Evolutionary conservation across 2,888 invertebrate genomes (phyloP).

Genomic region (Celastrina argiolus): DNA sequence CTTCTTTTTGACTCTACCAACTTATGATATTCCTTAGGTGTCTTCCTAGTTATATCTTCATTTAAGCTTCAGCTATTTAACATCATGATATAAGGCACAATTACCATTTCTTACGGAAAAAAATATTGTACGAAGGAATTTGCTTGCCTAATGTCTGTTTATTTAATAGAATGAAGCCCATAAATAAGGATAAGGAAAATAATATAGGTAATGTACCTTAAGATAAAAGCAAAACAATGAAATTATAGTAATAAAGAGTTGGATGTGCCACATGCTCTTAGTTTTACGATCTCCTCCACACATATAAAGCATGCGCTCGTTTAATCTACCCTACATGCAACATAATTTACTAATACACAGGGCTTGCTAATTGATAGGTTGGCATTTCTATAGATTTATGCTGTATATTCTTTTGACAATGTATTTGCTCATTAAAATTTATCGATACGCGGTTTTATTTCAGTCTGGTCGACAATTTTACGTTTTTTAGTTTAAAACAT

Average conservation of each 20-base stretch:
- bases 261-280: constrained; percentile 25
- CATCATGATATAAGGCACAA: background rate
- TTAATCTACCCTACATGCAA: constrained; percentile 33
- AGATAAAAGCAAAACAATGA: constrained; percentile 20
- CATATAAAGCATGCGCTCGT: constrained; percentile 26
- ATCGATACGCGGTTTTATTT: constrained; percentile 1
- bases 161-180: background rate
- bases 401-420: constrained; percentile 27
- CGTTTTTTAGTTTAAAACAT: background rate
- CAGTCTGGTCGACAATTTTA: background rate
- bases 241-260: constrained; percentile 23
- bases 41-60: too few species aligned
- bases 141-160: background rate
- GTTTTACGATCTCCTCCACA: constrained; percentile 25
- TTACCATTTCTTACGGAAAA: background rate
- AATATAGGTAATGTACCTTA: constrained; percentile 2
- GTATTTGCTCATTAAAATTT: constrained; percentile 15
- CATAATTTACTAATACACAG: constrained; percentile 45
- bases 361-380: constrained; percentile 34
- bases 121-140: background rate
- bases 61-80: too few species aligned
- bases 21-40: too few species aligned
- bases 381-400: constrained; percentile 36
- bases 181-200: constrained; percentile 10
- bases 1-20: too few species aligned